Evolutionary conservation across 2,797 vertebrate genomes (phyloP).

Genomic region (Cirrhinus mrigala): DNA sequence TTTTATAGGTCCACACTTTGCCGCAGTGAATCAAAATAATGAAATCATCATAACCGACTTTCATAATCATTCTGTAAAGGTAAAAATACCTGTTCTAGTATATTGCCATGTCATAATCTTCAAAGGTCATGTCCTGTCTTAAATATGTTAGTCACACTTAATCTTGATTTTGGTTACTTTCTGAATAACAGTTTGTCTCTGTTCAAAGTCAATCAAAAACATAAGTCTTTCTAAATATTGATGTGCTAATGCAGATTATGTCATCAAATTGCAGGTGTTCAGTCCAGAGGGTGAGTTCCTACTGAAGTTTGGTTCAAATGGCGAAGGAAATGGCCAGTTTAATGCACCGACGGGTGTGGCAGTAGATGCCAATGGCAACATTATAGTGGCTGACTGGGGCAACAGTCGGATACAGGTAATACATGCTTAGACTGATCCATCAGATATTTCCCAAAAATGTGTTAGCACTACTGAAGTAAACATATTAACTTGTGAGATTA

Average conservation of each 20-base stretch:
- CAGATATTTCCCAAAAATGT: background rate
- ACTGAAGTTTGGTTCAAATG: constrained; percentile 97
- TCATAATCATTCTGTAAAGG: constrained; percentile 99
- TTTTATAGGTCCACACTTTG: constrained; percentile 94
- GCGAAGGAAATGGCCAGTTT: constrained; percentile 97
- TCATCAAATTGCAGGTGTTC: constrained; percentile 84
- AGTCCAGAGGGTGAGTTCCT: constrained; percentile 96
- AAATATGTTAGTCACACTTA: background rate
- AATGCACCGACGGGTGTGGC: constrained; percentile 99
- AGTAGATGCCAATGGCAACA: constrained; percentile 95
- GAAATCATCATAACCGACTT: constrained; percentile 99
- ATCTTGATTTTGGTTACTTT: background rate
- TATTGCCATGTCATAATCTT: background rate
- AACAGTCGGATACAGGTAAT: constrained; percentile 98
- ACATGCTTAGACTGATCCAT: background rate
- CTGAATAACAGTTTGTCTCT: background rate
- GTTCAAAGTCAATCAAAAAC: background rate
- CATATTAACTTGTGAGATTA: background rate
- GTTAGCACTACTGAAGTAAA: background rate
- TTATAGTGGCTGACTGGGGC: constrained; percentile 98
- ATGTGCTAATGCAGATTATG: background rate
- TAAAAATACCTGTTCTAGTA: constrained; percentile 61
- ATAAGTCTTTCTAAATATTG: background rate
- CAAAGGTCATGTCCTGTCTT: background rate
- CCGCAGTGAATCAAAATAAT: constrained; percentile 98